phyloP scores from a whole-genome alignment of 2,113 vertebrate species.

The Spilogale gracilis region DNA sequence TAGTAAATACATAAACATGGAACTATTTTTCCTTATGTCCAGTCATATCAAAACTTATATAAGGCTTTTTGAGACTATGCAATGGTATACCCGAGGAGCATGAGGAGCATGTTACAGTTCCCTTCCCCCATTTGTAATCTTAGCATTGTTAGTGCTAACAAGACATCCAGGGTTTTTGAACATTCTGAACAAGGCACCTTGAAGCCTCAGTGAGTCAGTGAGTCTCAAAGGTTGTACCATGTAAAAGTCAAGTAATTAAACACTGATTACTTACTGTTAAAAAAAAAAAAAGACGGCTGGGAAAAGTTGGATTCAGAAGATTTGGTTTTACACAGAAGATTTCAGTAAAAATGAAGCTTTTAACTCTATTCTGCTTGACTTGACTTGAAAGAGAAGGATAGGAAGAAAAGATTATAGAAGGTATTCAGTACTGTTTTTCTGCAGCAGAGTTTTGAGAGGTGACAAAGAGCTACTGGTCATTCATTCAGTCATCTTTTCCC shows the following conservation, averaged over 20 bases:
- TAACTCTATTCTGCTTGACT: conserved; percentile 87
- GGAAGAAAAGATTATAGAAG: conserved; percentile 83
- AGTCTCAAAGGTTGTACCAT: conserved; percentile 82
- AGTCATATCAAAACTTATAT: neutral
- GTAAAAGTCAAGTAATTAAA: conserved; percentile 88
- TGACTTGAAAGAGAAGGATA: conserved; percentile 85
- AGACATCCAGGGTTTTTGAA: conserved; percentile 47
- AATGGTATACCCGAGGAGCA: neutral
- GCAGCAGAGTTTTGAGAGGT: conserved; percentile 77
- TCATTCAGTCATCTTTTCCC: conserved; percentile 85
- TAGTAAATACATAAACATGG: neutral
- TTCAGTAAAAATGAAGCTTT: conserved; percentile 87
- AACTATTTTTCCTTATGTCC: neutral
- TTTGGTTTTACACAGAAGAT: conserved; percentile 85
- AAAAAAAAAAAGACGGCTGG: conserved; percentile 54
- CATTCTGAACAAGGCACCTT: conserved; percentile 61
- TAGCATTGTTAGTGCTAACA: conserved; percentile 49
- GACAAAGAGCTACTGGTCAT: conserved; percentile 85
- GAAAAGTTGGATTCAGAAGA: conserved; percentile 82
- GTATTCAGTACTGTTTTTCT: conserved; percentile 84
- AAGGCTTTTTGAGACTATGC: neutral
- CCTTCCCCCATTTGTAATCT: neutral
- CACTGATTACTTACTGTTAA: conserved; percentile 81
- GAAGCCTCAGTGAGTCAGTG: conserved; percentile 74
- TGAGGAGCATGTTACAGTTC: neutral